Evolutionary conservation across 2,113 vertebrate species (phyloP), one percentile per base, ranked within the genome.

Genomic region (Paramisgurnus dabryanus): DNA sequence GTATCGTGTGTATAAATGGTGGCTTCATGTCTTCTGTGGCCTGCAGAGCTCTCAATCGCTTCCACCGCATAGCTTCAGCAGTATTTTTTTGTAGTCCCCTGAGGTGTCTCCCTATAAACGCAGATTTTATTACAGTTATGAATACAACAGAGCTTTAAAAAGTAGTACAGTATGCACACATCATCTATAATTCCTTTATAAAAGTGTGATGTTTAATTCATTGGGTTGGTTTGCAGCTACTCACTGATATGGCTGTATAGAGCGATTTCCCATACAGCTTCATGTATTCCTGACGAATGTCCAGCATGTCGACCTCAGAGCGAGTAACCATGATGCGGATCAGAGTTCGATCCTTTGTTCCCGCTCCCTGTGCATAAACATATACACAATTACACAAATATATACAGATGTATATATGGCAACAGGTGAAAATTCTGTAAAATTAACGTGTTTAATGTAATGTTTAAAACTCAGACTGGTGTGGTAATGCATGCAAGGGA

Each of bases 301-400:
- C 96, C 90, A 97, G 89, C 87, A 99, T 89, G 91, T 99, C 97
- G 0, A 96, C 85, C 87, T 99, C 97, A 0, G 97, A 99, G 80
- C 97, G 97, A 0, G 95, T 94, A 2, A 98, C 96, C 97, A 99
- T 95, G 90, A 99, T 95, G 41, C 98, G 95, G 76, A 98, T 95
- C 76, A 99, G 90, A 13, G 96, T 97, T 81, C 83, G 93, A 88
- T 99, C 97, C 86, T 98, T 98, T 0, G 98, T 98, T 40, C 98
- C 98, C 0, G 92, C 89, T 67, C 98, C 98, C 97, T 98, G 82
- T 58, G 78, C 3, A 83, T 64, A 63, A 15, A 65, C 15, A 75
- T 27, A 69, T 5, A 27, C 41, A 66, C 3, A 11, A 10, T 60
- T 60, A 13, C 5, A 5, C 50, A 53, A 53, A 53, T 13, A 13